A percentile compares a stretch with the other conserved stretches of the same genome.
Conservation (phyloP, 2,888 invertebrate species). For the Caenorhabditis sulstoni region DNA sequence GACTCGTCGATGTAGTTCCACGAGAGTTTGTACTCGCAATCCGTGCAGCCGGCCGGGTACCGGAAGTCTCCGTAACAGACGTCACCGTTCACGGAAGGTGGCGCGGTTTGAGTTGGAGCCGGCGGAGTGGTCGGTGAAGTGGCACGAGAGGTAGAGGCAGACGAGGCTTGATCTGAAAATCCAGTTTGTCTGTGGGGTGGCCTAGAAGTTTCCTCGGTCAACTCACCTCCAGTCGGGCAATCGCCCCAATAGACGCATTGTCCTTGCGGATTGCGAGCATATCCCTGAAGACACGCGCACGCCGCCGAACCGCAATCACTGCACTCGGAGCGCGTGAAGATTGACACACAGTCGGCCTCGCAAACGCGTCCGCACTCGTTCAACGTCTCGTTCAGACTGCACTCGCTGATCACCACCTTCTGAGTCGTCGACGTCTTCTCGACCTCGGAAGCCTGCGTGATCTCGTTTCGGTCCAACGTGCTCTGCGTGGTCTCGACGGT, state of each 20-base stretch:
- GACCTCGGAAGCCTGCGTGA: slow-evolving; percentile 23
- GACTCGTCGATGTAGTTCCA: slow-evolving; percentile 78
- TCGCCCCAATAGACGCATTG: slow-evolving; percentile 80
- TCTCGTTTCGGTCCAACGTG: slow-evolving; percentile 41
- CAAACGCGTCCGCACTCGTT: slow-evolving; percentile 79
- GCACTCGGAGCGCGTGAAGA: slow-evolving; percentile 78
- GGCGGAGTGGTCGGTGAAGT: slow-evolving; percentile 11
- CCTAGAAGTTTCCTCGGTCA: no score
- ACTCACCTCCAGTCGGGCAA: slow-evolving; percentile 68
- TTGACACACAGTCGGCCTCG: slow-evolving; percentile 78
- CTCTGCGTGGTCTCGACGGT: slow-evolving; percentile 35
- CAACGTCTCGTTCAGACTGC: slow-evolving; percentile 77
- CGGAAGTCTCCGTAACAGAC: slow-evolving; percentile 79
- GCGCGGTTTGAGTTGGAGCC: slow-evolving; percentile 26
- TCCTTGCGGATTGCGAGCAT: slow-evolving; percentile 70
- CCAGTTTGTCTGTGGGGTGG: no score
- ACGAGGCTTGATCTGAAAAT: slow-evolving; percentile 15
- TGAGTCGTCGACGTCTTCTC: slow-evolving; percentile 19
- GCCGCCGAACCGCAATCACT: slow-evolving; percentile 73
- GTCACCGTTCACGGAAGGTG: slow-evolving; percentile 69
- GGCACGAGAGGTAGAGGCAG: slow-evolving; percentile 17
- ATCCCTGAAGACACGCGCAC: slow-evolving; percentile 78
- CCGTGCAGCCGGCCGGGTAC: slow-evolving; percentile 77
- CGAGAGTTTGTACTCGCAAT: slow-evolving; percentile 77
- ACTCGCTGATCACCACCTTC: slow-evolving; percentile 54